These are phyloP conservation scores for Edolisoma coerulescens DNA, from an alignment of 2,113 vertebrate genomes.

Conservation along the genomic window DNA sequence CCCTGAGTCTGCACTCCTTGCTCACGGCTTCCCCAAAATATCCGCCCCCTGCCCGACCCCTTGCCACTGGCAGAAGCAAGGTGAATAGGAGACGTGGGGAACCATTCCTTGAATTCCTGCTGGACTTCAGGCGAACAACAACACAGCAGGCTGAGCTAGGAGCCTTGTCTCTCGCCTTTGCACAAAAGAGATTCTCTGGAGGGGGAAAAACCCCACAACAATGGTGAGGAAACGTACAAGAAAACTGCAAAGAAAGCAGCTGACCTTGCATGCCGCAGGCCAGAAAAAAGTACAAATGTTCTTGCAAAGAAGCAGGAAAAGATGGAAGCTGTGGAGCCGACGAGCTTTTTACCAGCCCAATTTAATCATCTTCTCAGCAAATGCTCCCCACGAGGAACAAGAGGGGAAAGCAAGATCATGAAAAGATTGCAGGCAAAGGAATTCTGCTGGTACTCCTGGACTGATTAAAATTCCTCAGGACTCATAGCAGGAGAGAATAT, in stretches of 20 bases:
- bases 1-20: neutral
- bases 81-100: conserved; percentile 49
- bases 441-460: conserved; percentile 38
- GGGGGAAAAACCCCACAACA: conserved; percentile 47
- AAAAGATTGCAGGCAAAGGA: conserved; percentile 59
- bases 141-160: conserved; percentile 57
- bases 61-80: conserved; percentile 18
- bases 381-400: conserved; percentile 56
- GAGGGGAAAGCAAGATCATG: conserved; percentile 49
- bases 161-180: conserved; percentile 43
- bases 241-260: conserved; percentile 52
- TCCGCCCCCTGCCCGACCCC: neutral
- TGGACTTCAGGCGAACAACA: conserved; percentile 53
- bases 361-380: conserved; percentile 56
- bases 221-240: conserved; percentile 49
- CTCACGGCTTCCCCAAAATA: neutral
- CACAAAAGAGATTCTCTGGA: conserved; percentile 50
- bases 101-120: conserved; percentile 60
- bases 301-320: conserved; percentile 47
- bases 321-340: conserved; percentile 5
- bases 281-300: conserved; percentile 50
- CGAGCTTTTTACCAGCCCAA: conserved; percentile 32
- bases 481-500: conserved; percentile 56
- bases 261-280: conserved; percentile 33
- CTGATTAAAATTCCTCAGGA: conserved; percentile 65